Evolutionary conservation across 1,140 invertebrate species (phyloP).

Genomic region (Frieseomelitta varia): DNA sequence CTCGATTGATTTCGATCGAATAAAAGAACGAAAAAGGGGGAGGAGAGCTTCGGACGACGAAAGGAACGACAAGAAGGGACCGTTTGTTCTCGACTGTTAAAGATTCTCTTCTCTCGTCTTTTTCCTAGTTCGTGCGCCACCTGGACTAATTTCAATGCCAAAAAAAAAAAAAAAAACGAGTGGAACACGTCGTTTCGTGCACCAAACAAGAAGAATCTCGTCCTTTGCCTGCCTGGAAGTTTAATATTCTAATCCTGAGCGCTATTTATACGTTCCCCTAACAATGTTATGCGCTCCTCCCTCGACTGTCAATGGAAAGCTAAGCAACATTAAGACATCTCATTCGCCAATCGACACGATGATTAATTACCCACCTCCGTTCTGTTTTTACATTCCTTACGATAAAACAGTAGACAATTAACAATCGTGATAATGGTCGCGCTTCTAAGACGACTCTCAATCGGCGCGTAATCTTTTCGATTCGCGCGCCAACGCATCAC

Average conservation of each 20-base stretch:
- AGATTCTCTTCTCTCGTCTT: background rate
- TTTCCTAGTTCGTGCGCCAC: background rate
- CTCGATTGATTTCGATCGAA: slow-evolving; percentile 1
- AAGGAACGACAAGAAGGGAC: background rate
- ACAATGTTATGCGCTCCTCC: background rate
- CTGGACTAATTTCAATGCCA: background rate
- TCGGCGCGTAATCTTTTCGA: background rate
- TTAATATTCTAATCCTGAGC: too few species aligned
- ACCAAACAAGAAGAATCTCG: background rate
- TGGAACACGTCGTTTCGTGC: background rate
- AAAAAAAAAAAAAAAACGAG: background rate
- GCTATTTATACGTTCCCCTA: background rate
- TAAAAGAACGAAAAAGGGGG: background rate
- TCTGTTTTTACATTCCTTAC: background rate
- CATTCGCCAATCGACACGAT: background rate
- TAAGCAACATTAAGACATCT: background rate
- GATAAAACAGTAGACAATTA: slow-evolving; percentile 39
- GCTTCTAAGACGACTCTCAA: background rate
- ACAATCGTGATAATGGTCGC: slow-evolving; percentile 36
- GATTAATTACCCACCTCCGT: background rate
- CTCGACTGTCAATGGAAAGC: background rate
- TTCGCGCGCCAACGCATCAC: background rate
- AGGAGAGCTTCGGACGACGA: background rate
- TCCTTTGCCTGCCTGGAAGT: too few species aligned
- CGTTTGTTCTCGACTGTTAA: background rate